A percentile compares a stretch with the other conserved stretches of the same genome.
phyloP scores from a whole-genome alignment of 2,797 vertebrate genomes.

The Pitangus sulphuratus region DNA sequence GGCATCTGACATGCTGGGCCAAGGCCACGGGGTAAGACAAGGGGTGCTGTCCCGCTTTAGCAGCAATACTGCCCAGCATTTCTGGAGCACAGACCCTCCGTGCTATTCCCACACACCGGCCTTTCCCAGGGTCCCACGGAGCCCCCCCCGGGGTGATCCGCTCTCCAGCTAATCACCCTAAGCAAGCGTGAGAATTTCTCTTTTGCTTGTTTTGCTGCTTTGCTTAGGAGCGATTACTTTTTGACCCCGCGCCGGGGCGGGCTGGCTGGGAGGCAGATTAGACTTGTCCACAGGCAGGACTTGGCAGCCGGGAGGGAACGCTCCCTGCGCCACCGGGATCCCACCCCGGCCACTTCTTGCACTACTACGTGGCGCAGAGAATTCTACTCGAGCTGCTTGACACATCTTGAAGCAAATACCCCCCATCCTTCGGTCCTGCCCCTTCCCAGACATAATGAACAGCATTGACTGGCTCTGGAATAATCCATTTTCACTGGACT shows the following conservation, averaged over 20 bases:
- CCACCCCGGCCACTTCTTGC: not conserved
- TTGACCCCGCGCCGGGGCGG: fast-evolving
- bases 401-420: not conserved
- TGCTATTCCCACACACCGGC: fast-evolving
- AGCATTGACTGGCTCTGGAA: not conserved
- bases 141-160: fast-evolving
- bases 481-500: not conserved
- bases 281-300: not conserved
- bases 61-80: not conserved
- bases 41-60: fast-evolving
- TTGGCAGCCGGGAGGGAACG: not conserved
- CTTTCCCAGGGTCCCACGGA: not conserved
- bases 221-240: not conserved
- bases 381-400: not conserved
- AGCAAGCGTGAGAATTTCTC: not conserved
- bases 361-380: fast-evolving
- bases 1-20: fast-evolving
- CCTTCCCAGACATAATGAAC: not conserved
- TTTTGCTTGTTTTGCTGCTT: not conserved
- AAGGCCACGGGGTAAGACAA: not conserved
- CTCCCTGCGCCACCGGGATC: not conserved
- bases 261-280: not conserved
- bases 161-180: not conserved
- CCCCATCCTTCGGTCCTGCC: not conserved
- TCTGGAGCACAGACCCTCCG: not conserved